Base-by-base conservation (phyloP, 2,797 vertebrate genomes). In the Argyrosomus regius region DNA sequence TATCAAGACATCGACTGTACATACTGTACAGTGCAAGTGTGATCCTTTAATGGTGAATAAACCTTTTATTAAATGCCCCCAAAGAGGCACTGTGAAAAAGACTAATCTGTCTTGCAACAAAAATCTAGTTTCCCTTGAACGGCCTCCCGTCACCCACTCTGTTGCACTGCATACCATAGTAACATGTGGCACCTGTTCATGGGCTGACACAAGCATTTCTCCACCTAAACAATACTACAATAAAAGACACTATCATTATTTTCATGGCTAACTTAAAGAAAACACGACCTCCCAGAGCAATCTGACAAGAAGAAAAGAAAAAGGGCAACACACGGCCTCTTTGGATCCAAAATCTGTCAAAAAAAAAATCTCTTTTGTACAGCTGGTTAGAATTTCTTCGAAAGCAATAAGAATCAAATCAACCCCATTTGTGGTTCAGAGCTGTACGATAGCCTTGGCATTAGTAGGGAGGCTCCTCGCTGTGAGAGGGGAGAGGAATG, bases 401-500 rank as follows among this genome's bases (percentile, higher is more conserved):
- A 86, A 60, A 26, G 48, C 16, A 80, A 80, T 67, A 59, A 76
- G n/a, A 78, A 46, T 71, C 48, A 41, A 78, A 82, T 84, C 58
- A 65, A 63, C 52, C 54, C 24, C 39, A 20, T 57, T 81, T 69
- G 45, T 68, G 56, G 49, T 77, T 74, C 35, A 35, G 28, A n/a
- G 62, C 73, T 63, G 35, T 76, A 53, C 12, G 8, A 39, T 58
- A 64, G 63, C 4, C 59, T 83, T 75, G 85, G 68, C 74, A 72
- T 85, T 71, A 87, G 57, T 41, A 72, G 77, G 81, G 77, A 77
- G 85, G 78, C 61, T 85, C 72, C 79, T 85, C 24, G 12, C 76
- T 68, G 72, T 62, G 72, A 86, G 76, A 87, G 49, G 57, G 69
- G 53, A 77, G 22, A 84, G 84, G 89, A 92, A 91, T 86, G 85